Conservation (phyloP, 2,113 vertebrate genomes). For the Lutjanus erythropterus region DNA sequence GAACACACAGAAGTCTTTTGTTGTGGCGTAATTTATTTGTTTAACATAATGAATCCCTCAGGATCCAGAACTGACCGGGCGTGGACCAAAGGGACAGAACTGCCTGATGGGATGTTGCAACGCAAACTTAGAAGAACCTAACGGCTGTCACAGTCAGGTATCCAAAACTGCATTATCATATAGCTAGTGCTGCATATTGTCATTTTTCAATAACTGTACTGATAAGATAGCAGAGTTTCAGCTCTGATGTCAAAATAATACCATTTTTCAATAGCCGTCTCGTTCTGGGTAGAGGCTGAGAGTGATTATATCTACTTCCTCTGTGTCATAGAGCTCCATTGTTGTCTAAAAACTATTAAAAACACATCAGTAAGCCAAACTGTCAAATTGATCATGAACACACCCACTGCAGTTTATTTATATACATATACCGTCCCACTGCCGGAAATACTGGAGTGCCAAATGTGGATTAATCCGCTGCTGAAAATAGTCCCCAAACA, state of each 20-base stretch:
- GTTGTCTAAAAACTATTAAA: too few species aligned
- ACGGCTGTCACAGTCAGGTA: constrained; percentile 84
- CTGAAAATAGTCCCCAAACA: too few species aligned
- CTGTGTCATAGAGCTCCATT: background rate
- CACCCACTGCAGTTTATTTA: too few species aligned
- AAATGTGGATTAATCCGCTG: too few species aligned
- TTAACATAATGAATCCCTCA: constrained; percentile 31
- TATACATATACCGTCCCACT: background rate
- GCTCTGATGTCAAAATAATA: background rate
- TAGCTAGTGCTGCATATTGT: background rate
- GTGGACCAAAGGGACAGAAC: constrained; percentile 69
- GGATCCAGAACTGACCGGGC: constrained; percentile 75
- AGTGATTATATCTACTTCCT: background rate
- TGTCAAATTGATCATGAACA: background rate
- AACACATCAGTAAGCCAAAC: background rate
- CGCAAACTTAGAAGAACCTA: constrained; percentile 79
- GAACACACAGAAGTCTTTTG: background rate
- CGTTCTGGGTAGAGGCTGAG: background rate
- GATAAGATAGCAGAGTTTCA: too few species aligned
- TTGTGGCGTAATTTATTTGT: constrained; percentile 18
- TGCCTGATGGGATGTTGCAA: constrained; percentile 86
- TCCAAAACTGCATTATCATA: background rate
- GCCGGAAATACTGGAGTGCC: background rate
- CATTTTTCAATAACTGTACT: background rate
- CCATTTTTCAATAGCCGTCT: background rate